Base-by-base conservation (phyloP, 1,140 invertebrate species). In the Lucilia cuprina region DNA sequence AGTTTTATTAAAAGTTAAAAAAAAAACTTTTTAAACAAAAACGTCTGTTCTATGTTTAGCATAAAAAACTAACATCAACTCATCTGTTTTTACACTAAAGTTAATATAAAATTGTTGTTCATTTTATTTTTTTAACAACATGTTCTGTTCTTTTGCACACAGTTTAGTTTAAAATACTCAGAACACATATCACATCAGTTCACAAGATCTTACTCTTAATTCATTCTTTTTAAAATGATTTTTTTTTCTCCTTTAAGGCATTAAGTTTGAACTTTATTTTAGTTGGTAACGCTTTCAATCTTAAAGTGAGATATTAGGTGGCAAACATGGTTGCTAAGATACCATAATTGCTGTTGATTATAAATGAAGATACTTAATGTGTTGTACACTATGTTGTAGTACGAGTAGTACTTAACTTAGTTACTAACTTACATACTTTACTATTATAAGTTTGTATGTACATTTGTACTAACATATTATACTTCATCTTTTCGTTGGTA, bases 291-390 rank as follows among this genome's bases (percentile, higher is more conserved):
- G 30, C 78, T 55, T 83, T 74, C 47, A 49, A 83, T 83, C 82
- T 74, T 60, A 83, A 83, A 83, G 34, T 83, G 82, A 83, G 82
- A 83, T 83, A 83, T 83, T 83, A 83, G 65, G 82, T 83, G 82
- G 82, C 82, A 83, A 83, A 83, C 65, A 83, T 83, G 41, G 60
- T 74, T 83, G 82, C 82, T 74, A 74, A 74, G 82, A 83, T 83
- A 74, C 60, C 65, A 74, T 83, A 74, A 83, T 83, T 83, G 82
- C 82, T 83, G 82, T 74, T 83, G 82, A 83, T 83, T 83, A 83
- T 74, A 83, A 83, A 83, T 74, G 35, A 74, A 83, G 82, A 83
- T 83, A 83, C 65, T 35, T 74, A 83, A 74, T 74, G 60, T 74
- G 5, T 10, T 80, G 14, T 47, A 49, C 60, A 19, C 75, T n/a